Percentiles rank a stretch among this genome's conserved stretches.
Conservation (phyloP, 2,888 invertebrate species). For the Diploptera punctata region DNA sequence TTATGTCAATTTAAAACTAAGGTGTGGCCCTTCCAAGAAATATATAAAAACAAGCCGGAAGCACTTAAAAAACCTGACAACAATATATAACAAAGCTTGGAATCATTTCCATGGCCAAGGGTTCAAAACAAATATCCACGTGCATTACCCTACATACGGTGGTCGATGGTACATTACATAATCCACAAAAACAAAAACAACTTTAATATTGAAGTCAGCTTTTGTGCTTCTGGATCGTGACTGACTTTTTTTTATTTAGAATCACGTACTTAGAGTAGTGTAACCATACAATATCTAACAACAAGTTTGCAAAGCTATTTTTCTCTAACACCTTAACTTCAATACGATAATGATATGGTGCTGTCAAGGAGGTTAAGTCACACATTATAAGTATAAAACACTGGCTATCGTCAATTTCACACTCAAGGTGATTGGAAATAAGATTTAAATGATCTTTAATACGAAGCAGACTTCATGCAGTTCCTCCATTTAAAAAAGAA, state of each 20-base stretch:
- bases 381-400: conserved; percentile 38
- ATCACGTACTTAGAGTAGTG: conserved; percentile 29
- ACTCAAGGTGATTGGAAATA: conserved; percentile 24
- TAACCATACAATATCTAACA: conserved; percentile 25
- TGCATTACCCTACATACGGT: neutral
- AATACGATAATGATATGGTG: conserved; percentile 34
- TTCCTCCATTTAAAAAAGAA: conserved; percentile 30
- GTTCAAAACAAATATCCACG: neutral
- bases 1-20: neutral
- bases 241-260: conserved; percentile 32
- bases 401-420: conserved; percentile 25
- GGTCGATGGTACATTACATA: conserved; percentile 6
- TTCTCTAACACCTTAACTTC: conserved; percentile 15
- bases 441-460: conserved; percentile 29
- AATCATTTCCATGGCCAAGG: conserved; percentile 33
- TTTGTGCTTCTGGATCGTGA: conserved; percentile 4
- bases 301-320: conserved; percentile 28
- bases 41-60: conserved; percentile 7
- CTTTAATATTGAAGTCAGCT: conserved; percentile 1
- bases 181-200: conserved; percentile 6
- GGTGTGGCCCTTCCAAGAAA: neutral
- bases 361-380: conserved; percentile 27
- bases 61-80: conserved; percentile 18
- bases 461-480: conserved; percentile 39
- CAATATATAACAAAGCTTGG: neutral